Conservation (phyloP, 2,888 invertebrate species). For the Aradus depressus region DNA sequence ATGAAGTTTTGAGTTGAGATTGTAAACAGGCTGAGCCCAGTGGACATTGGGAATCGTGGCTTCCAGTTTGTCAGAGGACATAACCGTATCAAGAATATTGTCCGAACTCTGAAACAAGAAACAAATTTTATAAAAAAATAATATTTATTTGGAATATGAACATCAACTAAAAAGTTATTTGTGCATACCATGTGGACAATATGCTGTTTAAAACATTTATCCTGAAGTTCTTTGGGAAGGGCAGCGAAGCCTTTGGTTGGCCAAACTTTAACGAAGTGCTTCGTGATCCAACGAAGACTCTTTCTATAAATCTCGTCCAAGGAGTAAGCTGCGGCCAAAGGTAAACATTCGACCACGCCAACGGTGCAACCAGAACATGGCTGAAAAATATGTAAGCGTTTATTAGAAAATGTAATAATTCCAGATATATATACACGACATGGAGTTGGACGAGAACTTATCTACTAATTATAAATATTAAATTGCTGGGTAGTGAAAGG, state of each 20-base stretch:
- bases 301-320: slow-evolving; percentile 78
- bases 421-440: too few relatives aligned
- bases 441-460: too few relatives aligned
- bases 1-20: slow-evolving; percentile 64
- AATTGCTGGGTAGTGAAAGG: too few relatives aligned
- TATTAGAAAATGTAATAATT: too few relatives aligned
- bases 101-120: slow-evolving; percentile 50
- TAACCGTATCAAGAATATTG: slow-evolving; percentile 68
- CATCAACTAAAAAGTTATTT: neutral
- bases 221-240: slow-evolving; percentile 67
- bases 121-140: slow-evolving; percentile 6
- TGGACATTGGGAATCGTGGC: slow-evolving; percentile 64
- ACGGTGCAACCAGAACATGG: slow-evolving; percentile 81
- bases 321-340: slow-evolving; percentile 72
- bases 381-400: too few relatives aligned
- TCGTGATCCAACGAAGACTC: slow-evolving; percentile 77
- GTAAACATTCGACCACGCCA: slow-evolving; percentile 77
- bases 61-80: slow-evolving; percentile 71
- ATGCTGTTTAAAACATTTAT: slow-evolving; percentile 74
- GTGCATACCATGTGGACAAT: slow-evolving; percentile 57
- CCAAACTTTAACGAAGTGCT: slow-evolving; percentile 80
- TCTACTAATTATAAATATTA: too few relatives aligned
- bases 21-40: slow-evolving; percentile 72
- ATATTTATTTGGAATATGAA: neutral
- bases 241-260: slow-evolving; percentile 80